Conservation (phyloP, 2,113 vertebrate genomes). For the Artemisiospiza belli region DNA sequence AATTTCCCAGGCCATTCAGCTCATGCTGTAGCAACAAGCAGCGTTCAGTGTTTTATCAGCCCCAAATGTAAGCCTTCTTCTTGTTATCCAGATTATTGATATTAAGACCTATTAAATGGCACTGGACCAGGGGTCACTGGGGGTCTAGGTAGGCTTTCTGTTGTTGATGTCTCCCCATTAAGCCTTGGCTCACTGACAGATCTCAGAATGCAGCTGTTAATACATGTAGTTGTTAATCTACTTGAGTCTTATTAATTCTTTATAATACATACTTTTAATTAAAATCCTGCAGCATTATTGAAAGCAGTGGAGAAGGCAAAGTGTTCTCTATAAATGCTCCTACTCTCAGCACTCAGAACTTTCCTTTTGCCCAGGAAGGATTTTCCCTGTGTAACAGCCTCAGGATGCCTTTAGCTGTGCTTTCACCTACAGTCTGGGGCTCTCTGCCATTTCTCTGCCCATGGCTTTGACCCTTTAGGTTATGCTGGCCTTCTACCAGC, state of each 20-base stretch:
- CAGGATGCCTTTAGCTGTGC: neutral
- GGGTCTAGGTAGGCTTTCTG: rapidly evolving
- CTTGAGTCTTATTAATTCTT: neutral
- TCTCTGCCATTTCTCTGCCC: neutral
- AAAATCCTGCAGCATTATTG: neutral
- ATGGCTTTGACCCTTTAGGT: neutral
- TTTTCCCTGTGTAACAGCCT: neutral
- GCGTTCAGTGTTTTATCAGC: neutral
- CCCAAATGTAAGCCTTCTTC: neutral
- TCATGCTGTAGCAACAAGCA: neutral
- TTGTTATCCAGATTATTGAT: neutral
- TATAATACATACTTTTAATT: neutral
- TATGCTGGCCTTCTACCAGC: rapidly evolving
- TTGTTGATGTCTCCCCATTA: neutral
- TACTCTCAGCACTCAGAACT: neutral
- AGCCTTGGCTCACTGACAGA: neutral
- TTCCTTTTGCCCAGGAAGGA: neutral
- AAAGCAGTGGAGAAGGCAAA: neutral
- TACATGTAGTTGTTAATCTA: neutral
- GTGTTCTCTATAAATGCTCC: neutral
- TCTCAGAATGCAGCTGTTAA: neutral
- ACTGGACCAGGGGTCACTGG: neutral
- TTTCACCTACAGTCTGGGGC: neutral
- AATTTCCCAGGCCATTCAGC: neutral
- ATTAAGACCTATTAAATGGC: neutral